Evolutionary conservation across 2,113 vertebrate genomes (phyloP).

Genomic region (Menura novaehollandiae): DNA sequence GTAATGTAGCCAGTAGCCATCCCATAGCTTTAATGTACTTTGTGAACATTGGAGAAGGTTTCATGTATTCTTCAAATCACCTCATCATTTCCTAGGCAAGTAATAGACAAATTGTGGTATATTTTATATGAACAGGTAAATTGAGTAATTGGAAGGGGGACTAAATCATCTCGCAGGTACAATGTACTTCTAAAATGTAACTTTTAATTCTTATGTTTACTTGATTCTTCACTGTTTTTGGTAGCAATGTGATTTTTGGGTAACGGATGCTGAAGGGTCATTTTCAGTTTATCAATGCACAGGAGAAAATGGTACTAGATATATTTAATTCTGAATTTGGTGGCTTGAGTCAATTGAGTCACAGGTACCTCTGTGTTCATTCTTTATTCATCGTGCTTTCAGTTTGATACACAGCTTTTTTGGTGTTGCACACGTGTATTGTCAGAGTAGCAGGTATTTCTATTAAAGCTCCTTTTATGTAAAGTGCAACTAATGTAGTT

Average conservation of each 20-base stretch:
- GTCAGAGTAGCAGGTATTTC: background rate
- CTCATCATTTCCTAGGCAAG: background rate
- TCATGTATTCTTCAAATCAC: background rate
- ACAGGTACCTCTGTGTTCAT: accelerated
- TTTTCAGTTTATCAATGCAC: background rate
- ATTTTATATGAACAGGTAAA: background rate
- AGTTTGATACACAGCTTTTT: background rate
- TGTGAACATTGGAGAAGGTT: background rate
- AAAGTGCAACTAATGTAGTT: background rate
- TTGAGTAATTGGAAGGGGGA: background rate
- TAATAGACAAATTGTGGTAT: background rate
- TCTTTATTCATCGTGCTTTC: background rate
- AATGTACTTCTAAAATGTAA: background rate
- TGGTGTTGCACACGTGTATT: background rate
- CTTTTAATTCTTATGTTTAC: background rate
- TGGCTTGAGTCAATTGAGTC: background rate
- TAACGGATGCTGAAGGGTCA: background rate
- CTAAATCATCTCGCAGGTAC: background rate
- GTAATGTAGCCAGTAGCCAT: background rate
- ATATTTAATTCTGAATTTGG: background rate
- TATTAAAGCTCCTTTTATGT: background rate
- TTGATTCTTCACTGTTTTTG: background rate
- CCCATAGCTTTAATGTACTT: background rate
- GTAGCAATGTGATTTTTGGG: background rate
- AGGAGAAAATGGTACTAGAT: background rate